Evolutionary conservation across 2,888 invertebrate species (phyloP).

Genomic region (Spodoptera exigua): DNA sequence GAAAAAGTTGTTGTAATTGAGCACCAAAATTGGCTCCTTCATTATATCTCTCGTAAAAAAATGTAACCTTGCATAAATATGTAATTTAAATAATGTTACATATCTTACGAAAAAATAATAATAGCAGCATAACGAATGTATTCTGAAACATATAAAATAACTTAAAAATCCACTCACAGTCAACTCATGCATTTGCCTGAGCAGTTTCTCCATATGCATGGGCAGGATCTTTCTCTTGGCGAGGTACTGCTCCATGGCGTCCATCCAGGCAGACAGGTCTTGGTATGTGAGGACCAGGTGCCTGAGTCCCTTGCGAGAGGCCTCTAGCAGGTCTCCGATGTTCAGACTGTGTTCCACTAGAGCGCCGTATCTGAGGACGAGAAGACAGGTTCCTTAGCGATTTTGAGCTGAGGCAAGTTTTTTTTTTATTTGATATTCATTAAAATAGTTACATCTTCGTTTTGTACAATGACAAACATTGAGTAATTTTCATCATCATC

Average conservation of each 20-base stretch:
- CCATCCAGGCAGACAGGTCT: conserved; percentile 98
- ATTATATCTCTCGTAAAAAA: too few species aligned
- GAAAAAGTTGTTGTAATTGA: too few species aligned
- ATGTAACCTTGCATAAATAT: too few species aligned
- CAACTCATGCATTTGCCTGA: conserved; percentile 97
- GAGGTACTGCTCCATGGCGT: conserved; percentile 95
- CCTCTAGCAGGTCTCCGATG: conserved; percentile 94
- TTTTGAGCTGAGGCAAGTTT: too few species aligned
- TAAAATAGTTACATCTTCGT: too few species aligned
- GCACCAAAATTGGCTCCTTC: too few species aligned
- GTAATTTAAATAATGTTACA: too few species aligned
- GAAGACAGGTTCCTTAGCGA: background rate
- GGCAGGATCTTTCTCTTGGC: conserved; percentile 95
- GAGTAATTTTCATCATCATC: too few species aligned
- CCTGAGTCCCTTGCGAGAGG: conserved; percentile 96
- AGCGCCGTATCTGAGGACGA: conserved; percentile 90
- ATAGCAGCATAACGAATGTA: too few species aligned
- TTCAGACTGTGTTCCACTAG: conserved; percentile 96
- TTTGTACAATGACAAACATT: too few species aligned
- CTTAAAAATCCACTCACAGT: conserved; percentile 88
- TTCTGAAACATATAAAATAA: background rate
- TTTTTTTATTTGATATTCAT: conserved; percentile 24
- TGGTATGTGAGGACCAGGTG: conserved; percentile 97
- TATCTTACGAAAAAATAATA: too few species aligned
- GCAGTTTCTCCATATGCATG: conserved; percentile 96